phyloP scores from a whole-genome alignment of 2,797 vertebrate genomes.

The Molossus alvarezi region DNA sequence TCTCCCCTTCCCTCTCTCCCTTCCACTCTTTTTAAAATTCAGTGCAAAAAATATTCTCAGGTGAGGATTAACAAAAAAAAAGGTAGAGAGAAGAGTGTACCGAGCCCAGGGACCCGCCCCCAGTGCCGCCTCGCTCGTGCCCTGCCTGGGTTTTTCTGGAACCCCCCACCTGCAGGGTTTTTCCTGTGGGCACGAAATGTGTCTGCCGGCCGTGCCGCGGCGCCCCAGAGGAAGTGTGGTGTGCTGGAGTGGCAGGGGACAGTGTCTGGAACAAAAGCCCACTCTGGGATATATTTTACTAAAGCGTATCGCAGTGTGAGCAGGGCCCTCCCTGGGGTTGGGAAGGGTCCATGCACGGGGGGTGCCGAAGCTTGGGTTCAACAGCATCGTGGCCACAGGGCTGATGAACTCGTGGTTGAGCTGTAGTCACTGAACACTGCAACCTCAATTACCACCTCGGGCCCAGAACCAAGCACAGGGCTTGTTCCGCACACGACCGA shows the following conservation, averaged over 20 bases:
- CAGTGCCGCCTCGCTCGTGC: rapidly evolving
- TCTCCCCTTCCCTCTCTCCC: not conserved
- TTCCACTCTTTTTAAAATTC: not conserved
- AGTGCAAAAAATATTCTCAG: not conserved
- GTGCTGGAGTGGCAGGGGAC: rapidly evolving
- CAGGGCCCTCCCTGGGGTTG: rapidly evolving
- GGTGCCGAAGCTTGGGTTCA: not conserved
- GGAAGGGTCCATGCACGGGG: rapidly evolving
- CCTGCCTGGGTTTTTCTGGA: not conserved
- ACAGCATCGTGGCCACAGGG: rapidly evolving
- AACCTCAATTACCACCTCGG: too few relatives aligned
- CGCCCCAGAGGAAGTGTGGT: rapidly evolving
- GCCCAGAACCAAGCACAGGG: not conserved
- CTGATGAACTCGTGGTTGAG: rapidly evolving
- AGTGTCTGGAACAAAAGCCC: rapidly evolving
- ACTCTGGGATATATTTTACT: rapidly evolving
- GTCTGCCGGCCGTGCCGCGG: too few relatives aligned
- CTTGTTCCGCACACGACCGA: not conserved
- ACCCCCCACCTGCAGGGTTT: not conserved
- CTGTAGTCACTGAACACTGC: too few relatives aligned
- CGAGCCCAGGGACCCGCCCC: rapidly evolving
- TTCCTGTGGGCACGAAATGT: too few relatives aligned
- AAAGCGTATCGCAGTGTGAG: rapidly evolving
- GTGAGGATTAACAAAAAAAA: not conserved
- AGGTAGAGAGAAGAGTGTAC: not conserved